These are phyloP conservation scores for Neomorphus geoffroyi DNA, from an alignment of 2,797 vertebrate species.

Conservation along the genomic window DNA sequence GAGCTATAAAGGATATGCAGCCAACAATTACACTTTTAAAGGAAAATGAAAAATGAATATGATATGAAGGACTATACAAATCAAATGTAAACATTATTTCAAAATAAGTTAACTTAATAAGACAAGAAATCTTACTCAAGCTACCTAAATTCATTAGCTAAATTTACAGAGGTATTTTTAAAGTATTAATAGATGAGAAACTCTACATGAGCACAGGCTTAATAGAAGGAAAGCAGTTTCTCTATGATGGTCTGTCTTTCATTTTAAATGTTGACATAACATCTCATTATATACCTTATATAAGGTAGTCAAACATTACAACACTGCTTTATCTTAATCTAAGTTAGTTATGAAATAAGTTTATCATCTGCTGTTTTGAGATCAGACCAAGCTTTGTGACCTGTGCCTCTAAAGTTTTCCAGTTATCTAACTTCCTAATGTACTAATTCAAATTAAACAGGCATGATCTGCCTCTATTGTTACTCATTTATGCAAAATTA, in stretches of 20 bases:
- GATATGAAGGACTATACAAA: not conserved
- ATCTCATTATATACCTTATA: not conserved
- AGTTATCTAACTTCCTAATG: not conserved
- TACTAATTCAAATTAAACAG: not conserved
- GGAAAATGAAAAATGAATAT: not conserved
- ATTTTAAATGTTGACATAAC: too few relatives aligned
- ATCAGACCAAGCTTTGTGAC: not conserved
- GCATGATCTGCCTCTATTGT: not conserved
- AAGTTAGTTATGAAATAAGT: not conserved
- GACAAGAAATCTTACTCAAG: not conserved
- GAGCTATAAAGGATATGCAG: not conserved
- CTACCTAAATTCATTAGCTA: not conserved
- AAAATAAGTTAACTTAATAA: not conserved
- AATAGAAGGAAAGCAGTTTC: not conserved
- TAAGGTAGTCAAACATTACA: not conserved
- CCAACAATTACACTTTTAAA: conserved; percentile 4
- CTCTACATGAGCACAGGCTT: not conserved
- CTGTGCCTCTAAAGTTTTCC: not conserved
- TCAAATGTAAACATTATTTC: not conserved
- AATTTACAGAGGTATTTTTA: not conserved
- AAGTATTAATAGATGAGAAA: not conserved
- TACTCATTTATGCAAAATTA: not conserved
- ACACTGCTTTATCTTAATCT: not conserved
- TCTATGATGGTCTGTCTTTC: not conserved
- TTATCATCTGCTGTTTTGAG: not conserved